phyloP scores from a whole-genome alignment of 2,888 invertebrate species.

The Steinernema hermaphroditum region DNA sequence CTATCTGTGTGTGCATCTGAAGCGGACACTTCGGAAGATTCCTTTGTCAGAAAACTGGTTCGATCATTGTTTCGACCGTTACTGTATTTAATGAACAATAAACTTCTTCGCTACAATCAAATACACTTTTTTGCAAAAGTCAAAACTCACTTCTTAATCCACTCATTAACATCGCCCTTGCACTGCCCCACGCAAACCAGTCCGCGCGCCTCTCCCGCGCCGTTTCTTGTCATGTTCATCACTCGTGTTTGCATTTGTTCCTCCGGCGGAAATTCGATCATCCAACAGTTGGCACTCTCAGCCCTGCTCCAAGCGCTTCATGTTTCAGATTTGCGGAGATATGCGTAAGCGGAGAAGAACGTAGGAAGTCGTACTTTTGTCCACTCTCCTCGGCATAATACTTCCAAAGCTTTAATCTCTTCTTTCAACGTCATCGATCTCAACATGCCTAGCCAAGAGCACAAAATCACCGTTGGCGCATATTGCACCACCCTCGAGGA shows the following conservation, averaged over 20 bases:
- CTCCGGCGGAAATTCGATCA: conserved; percentile 12
- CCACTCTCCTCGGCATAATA: neutral
- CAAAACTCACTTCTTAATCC: conserved; percentile 13
- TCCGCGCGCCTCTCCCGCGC: neutral
- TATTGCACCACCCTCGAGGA: conserved; percentile 22
- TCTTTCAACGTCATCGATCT: neutral
- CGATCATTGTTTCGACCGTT: no score
- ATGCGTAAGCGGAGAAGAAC: conserved; percentile 23
- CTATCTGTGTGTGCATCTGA: no score
- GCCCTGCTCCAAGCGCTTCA: neutral
- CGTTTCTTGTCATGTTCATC: conserved; percentile 18
- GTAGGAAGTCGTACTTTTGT: neutral
- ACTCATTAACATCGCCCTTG: neutral
- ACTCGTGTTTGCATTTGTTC: conserved; percentile 12
- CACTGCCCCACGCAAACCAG: neutral
- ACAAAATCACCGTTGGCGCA: neutral
- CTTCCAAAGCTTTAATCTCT: neutral
- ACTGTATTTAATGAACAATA: no score
- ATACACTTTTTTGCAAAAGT: neutral
- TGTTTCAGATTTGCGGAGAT: conserved; percentile 19
- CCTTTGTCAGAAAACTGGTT: no score
- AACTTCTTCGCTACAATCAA: neutral
- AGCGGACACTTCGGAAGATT: no score
- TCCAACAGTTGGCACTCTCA: neutral
- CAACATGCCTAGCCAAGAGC: neutral